Base-by-base conservation (phyloP, 1,140 invertebrate genomes). In the Samia ricini region DNA sequence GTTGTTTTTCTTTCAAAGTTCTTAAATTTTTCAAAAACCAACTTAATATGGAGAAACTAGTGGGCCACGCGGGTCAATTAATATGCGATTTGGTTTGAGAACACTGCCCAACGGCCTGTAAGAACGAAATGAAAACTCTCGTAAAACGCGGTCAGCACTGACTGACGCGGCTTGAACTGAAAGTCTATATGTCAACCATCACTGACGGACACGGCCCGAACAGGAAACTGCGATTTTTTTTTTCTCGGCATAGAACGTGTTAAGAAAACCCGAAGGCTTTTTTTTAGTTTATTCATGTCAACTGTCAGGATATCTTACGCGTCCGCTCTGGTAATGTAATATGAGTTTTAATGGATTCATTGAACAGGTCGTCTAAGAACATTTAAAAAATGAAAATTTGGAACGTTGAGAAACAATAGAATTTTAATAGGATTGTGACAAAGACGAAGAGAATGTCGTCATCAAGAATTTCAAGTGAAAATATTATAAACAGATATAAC, bases 81-180 rank as follows among this genome's bases (percentile, higher is more conserved):
- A 71, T 62, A 67, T 71, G 66, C 29, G 54, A 68, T 72, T 71
- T 68, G 66, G 61, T 68, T 72, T 64, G 66, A 68, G 19, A 68
- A 54, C 61, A 63, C 61, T 72, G 60, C 48, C 57, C 51, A 49
- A 64, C 48, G 58, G 68, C 63, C 60, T 69, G 57, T 65, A 69
- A n/a, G n/a, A n/a, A n/a, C 42, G 63, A 20, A 65, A 42, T 36
- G 36, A 65, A 65, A 60, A 65, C 55, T 18, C 69, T 71, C 23
- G 55, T 71, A 71, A 64, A 71, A 61, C n/a, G 57, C 65, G 60
- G 57, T 63, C 63, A 65, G 0, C 63, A 64, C 63, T 66, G 66
- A 66, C 66, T n/a, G 62, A 70, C 61, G 61, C 50, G 68, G 68
- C 68, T 56, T 56, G 58, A 66, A 66, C 49, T 24, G 67, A 64